Percentiles rank a stretch among this genome's conserved stretches.
Conservation (phyloP, 1,140 invertebrate genomes). For the Anagrus nilaparvatae region DNA sequence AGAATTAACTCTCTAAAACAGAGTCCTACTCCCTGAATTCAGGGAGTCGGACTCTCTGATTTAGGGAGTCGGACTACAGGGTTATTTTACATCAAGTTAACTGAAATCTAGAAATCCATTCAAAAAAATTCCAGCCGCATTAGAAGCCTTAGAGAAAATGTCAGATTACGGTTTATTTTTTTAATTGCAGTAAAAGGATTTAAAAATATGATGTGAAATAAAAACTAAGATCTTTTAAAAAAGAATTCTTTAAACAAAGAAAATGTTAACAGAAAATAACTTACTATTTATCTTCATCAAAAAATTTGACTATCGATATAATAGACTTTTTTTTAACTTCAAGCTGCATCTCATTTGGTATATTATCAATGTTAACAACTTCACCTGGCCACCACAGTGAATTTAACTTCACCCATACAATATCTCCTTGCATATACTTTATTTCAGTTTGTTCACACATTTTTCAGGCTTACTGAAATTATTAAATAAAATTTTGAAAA, state of each 20-base stretch:
- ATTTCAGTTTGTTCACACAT: conserved; percentile 55
- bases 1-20: no score
- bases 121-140: no score
- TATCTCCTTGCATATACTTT: conserved; percentile 57
- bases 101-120: no score
- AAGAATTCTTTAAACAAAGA: background rate
- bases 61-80: no score
- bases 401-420: conserved; percentile 74
- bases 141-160: no score
- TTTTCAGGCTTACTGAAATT: no score
- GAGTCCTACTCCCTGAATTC: no score
- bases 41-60: no score
- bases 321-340: conserved; percentile 56
- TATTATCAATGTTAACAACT: conserved; percentile 51
- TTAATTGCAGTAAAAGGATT: no score
- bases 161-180: no score
- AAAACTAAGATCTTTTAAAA: background rate
- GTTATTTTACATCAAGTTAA: no score
- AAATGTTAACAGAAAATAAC: conserved; percentile 25
- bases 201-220: background rate
- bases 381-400: conserved; percentile 71
- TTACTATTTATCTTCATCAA: conserved; percentile 72
- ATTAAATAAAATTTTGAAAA: no score
- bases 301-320: conserved; percentile 70
- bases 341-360: conserved; percentile 49